Base-by-base conservation (phyloP, 2,113 vertebrate species). In the Nipponia nippon region DNA sequence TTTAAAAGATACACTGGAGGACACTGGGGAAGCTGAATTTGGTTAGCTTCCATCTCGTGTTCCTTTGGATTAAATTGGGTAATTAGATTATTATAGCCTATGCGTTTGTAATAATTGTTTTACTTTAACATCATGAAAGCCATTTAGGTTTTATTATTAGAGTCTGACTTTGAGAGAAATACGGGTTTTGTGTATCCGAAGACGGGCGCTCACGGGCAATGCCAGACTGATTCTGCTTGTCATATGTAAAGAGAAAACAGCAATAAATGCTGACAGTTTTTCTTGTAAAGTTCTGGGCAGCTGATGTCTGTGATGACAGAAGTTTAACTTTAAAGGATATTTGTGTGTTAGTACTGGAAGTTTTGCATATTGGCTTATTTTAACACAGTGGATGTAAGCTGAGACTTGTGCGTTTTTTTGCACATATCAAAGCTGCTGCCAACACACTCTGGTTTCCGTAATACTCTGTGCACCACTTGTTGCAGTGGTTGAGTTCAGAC, bases 31-130 rank as follows among this genome's bases (percentile, higher is more conserved):
- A 78, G 71, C 77, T 73, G n/a, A 67, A 63, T 95, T 83, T 83
- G 29, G 26, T 90, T 90, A 87, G 63, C 32, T 92, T 94, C 76
- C 25, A 27, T 66, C 56, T 75, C 32, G 5, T 81, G 50, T 89
- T 82, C 65, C 56, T 77, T 71, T 59, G 52, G 44, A 67, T 95
- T 89, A 67, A 91, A 76, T 44, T 72, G 56, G 47, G 16, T 75
- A 91, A 92, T 91, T 59, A 81, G 76, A 16, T 95, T 83, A 82
- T 95, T 83, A 40, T 4, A 79, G 77, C 49, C 80, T 38, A 65
- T 13, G 29, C 73, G 79, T 87, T 89, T 89, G 56, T 93, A 78
- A 90, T 84, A 90, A 91, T 82, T 93, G 76, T 76, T 96, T 88
- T 83, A 90, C 44, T 83, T 63, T 47, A 89, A 72, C 52, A 32